Conservation (phyloP, 2,888 invertebrate species). For the Spodoptera picta region DNA sequence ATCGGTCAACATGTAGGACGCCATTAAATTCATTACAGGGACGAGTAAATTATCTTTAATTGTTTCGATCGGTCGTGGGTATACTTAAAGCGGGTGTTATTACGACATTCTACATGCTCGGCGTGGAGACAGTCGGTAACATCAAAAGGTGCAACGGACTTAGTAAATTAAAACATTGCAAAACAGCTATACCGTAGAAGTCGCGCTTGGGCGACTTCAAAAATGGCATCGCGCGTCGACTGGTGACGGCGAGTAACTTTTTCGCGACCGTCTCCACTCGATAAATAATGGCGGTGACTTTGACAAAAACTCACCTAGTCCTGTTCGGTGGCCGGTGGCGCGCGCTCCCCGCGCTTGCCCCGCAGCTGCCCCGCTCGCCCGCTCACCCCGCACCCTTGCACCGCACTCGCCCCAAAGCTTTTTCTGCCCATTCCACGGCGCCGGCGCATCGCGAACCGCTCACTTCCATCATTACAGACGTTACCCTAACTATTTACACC, state of each 20-base stretch:
- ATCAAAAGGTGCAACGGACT: conserved; percentile 73
- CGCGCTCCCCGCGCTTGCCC: conserved; percentile 72
- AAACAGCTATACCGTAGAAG: conserved; percentile 80
- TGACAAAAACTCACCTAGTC: conserved; percentile 89
- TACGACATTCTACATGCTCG: conserved; percentile 64
- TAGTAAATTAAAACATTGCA: conserved; percentile 87
- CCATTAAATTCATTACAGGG: conserved; percentile 46
- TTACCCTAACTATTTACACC: conserved; percentile 87
- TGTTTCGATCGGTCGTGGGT: conserved; percentile 48
- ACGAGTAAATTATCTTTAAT: conserved; percentile 53
- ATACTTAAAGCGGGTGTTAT: conserved; percentile 44
- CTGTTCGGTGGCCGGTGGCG: conserved; percentile 85
- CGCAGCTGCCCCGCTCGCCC: conserved; percentile 55
- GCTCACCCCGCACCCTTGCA: conserved; percentile 55
- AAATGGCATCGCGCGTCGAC: conserved; percentile 82
- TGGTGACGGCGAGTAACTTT: conserved; percentile 85
- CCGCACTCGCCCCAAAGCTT: conserved; percentile 73
- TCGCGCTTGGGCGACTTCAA: conserved; percentile 82
- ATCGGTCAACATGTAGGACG: conserved; percentile 54
- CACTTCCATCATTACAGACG: conserved; percentile 79
- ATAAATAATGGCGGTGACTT: conserved; percentile 88
- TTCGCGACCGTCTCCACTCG: conserved; percentile 88
- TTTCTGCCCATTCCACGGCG: conserved; percentile 86
- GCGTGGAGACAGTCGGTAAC: conserved; percentile 79
- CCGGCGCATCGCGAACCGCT: conserved; percentile 80